Percentiles rank a stretch among this genome's conserved stretches.
Conservation (phyloP, 1,140 invertebrate species). For the Aphis craccivora region DNA sequence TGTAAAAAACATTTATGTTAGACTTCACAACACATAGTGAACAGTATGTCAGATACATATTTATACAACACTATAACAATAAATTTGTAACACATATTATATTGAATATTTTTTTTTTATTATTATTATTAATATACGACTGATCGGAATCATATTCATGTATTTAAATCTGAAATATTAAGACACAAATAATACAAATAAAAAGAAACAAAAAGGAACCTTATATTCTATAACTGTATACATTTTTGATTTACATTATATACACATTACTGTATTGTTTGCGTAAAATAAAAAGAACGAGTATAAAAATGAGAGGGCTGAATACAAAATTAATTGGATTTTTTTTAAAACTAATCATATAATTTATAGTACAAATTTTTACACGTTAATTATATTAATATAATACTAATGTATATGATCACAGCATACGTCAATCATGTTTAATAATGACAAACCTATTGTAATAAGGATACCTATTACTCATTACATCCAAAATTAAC, state of each 20-base stretch:
- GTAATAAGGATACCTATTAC: constrained; percentile 46
- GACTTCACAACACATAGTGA: too few species aligned
- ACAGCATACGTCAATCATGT: constrained; percentile 55
- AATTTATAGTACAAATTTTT: constrained; percentile 39
- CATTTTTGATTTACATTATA: constrained; percentile 49
- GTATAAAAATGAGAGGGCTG: constrained; percentile 37
- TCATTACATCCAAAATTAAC: background rate
- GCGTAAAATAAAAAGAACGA: constrained; percentile 30
- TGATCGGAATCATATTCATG: constrained; percentile 5
- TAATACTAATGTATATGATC: constrained; percentile 57
- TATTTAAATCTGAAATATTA: constrained; percentile 36
- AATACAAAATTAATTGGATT: constrained; percentile 52
- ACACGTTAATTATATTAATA: constrained; percentile 28
- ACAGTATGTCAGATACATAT: background rate
- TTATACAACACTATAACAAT: background rate
- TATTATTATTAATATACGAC: constrained; percentile 41
- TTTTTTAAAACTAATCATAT: constrained; percentile 12
- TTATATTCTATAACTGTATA: constrained; percentile 48
- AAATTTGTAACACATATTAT: background rate
- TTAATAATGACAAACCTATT: constrained; percentile 45
- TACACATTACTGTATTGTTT: constrained; percentile 11
- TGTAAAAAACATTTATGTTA: too few species aligned
- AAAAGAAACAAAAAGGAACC: constrained; percentile 52
- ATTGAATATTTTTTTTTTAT: background rate
- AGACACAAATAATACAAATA: constrained; percentile 48